phyloP scores from a whole-genome alignment of 2,113 vertebrate species.

The Epinephelus lanceolatus region DNA sequence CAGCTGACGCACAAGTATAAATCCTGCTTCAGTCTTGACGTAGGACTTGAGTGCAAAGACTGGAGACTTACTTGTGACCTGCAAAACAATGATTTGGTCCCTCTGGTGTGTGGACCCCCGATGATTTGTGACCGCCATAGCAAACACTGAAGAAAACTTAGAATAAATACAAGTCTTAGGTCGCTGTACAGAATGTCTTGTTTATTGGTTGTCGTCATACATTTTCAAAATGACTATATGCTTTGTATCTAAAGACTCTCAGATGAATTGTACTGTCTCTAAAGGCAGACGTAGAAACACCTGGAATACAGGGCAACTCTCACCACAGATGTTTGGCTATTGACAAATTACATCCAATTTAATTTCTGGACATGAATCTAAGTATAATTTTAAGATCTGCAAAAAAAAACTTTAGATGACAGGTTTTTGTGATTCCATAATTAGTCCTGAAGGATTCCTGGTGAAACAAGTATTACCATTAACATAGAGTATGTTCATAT shows the following conservation, averaged over 20 bases:
- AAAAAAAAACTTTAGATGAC: not conserved
- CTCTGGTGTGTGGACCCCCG: no score
- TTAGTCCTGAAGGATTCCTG: slow-evolving; percentile 5
- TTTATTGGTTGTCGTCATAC: slow-evolving; percentile 84
- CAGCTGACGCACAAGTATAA: no score
- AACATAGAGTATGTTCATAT: not conserved
- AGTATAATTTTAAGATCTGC: slow-evolving; percentile 1
- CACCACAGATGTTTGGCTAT: slow-evolving; percentile 35
- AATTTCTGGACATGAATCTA: slow-evolving; percentile 5
- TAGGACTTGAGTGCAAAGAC: no score
- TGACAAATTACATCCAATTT: slow-evolving; percentile 3
- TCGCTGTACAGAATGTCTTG: slow-evolving; percentile 77
- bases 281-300: slow-evolving; percentile 69
- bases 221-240: slow-evolving; percentile 81
- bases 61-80: no score
- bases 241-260: slow-evolving; percentile 80
- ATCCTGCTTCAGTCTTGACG: no score
- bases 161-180: slow-evolving; percentile 49
- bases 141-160: not conserved
- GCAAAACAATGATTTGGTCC: no score
- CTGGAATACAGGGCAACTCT: slow-evolving; percentile 71
- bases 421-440: slow-evolving; percentile 1
- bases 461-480: not conserved
- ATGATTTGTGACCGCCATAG: not conserved
- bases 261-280: slow-evolving; percentile 70